A percentile compares a stretch with the other conserved stretches of the same genome.
phyloP scores from a whole-genome alignment of 2,888 invertebrate species.

The Macaria liturata region DNA sequence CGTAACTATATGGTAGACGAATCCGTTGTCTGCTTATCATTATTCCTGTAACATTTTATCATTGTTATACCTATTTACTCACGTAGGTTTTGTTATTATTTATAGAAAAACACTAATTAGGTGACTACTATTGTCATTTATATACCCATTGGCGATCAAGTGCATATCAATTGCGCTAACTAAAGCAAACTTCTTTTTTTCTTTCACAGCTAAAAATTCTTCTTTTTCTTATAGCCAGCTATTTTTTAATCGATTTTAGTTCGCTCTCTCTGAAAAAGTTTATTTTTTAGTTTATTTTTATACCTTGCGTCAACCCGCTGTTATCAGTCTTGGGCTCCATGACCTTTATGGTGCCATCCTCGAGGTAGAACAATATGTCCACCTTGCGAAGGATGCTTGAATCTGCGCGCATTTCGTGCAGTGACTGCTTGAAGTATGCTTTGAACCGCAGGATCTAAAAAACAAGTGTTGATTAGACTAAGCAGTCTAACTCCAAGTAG shows the following conservation, averaged over 20 bases:
- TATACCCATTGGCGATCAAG: too few species aligned
- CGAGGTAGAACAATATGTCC: slow-evolving; percentile 93
- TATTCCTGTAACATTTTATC: slow-evolving; percentile 80
- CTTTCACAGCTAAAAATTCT: too few species aligned
- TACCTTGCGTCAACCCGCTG: slow-evolving; percentile 94
- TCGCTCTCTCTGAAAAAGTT: too few species aligned
- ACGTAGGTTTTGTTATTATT: too few species aligned
- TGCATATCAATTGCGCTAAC: too few species aligned
- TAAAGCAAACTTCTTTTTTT: too few species aligned
- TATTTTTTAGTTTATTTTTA: not conserved
- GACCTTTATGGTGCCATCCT: slow-evolving; percentile 96
- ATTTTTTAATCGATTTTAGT: too few species aligned
- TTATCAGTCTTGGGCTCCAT: slow-evolving; percentile 91
- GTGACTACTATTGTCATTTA: too few species aligned
- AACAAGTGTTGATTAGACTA: not conserved
- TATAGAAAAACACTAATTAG: too few species aligned
- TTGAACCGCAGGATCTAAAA: slow-evolving; percentile 89
- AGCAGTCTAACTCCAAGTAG: too few species aligned
- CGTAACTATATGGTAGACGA: slow-evolving; percentile 89
- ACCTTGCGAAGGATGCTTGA: slow-evolving; percentile 90
- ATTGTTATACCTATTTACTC: too few species aligned
- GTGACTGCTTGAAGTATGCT: slow-evolving; percentile 91
- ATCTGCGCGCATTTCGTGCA: slow-evolving; percentile 88
- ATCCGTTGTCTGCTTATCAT: slow-evolving; percentile 92
- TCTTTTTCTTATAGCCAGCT: too few species aligned